A percentile compares a stretch with the other conserved stretches of the same genome.
Conservation (phyloP, 2,113 vertebrate genomes). For the Gobio gobio region DNA sequence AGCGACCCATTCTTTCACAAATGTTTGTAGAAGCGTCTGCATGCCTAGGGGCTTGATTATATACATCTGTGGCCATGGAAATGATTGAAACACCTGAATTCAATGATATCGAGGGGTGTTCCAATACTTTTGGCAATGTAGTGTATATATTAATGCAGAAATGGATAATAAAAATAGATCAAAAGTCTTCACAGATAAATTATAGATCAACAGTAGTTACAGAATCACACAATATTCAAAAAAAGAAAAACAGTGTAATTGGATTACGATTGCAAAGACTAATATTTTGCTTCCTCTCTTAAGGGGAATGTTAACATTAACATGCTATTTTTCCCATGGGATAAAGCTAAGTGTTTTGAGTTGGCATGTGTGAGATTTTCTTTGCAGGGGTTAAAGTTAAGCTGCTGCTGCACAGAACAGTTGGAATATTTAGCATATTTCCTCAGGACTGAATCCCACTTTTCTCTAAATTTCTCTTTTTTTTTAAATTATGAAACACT, state of each 20-base stretch:
- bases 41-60: too few species aligned
- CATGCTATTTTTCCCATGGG: conserved; percentile 36
- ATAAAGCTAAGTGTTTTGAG: background rate
- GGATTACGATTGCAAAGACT: background rate
- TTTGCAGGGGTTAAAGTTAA: background rate
- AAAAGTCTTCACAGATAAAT: background rate
- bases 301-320: conserved; percentile 31
- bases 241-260: conserved; percentile 16
- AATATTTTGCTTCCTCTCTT: conserved; percentile 3
- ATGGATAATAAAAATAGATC: background rate
- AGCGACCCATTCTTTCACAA: too few species aligned
- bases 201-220: background rate
- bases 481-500: background rate
- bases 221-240: background rate
- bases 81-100: too few species aligned
- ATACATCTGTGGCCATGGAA: too few species aligned
- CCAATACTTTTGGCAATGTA: too few species aligned
- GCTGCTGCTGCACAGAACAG: background rate
- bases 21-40: too few species aligned
- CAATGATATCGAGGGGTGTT: too few species aligned
- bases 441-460: conserved; percentile 24
- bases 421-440: conserved; percentile 14
- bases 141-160: too few species aligned
- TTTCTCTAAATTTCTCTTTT: background rate
- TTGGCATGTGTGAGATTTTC: background rate